Conservation (phyloP, 2,888 invertebrate genomes). For the Meandrusa payeni region DNA sequence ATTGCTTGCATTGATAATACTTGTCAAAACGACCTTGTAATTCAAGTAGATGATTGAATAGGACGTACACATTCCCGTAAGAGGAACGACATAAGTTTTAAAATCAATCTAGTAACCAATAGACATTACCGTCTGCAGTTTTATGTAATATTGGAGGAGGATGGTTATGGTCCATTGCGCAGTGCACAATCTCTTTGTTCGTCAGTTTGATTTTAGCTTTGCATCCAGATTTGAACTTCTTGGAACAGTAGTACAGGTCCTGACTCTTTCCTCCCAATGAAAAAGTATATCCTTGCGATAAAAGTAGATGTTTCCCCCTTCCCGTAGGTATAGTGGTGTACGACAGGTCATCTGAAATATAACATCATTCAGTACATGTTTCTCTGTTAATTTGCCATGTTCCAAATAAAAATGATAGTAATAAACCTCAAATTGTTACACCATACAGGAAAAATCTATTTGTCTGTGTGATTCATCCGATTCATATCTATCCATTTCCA, state of each 20-base stretch:
- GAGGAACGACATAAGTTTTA: too few species aligned
- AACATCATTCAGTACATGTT: neutral
- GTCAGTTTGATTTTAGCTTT: slow-evolving; percentile 26
- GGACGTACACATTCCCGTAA: too few species aligned
- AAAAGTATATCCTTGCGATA: slow-evolving; percentile 30
- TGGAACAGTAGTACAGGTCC: slow-evolving; percentile 35
- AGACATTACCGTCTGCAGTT: slow-evolving; percentile 3
- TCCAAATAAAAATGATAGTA: too few species aligned
- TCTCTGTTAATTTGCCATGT: too few species aligned
- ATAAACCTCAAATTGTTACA: too few species aligned
- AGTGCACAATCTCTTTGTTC: slow-evolving; percentile 15
- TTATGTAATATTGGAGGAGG: slow-evolving; percentile 16
- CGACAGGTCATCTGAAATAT: slow-evolving; percentile 26
- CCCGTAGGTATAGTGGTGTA: slow-evolving; percentile 23
- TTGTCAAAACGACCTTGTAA: too few species aligned
- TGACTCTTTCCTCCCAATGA: slow-evolving; percentile 29
- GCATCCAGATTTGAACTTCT: slow-evolving; percentile 29
- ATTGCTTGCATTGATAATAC: too few species aligned
- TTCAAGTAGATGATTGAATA: too few species aligned
- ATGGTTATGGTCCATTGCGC: slow-evolving; percentile 27
- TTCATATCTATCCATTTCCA: too few species aligned
- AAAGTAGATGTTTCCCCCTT: slow-evolving; percentile 26
- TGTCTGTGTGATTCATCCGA: too few species aligned
- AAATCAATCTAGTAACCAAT: too few species aligned
- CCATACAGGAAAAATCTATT: too few species aligned